Conservation (phyloP, 2,888 invertebrate species). For the Ennomos quercinarius region DNA sequence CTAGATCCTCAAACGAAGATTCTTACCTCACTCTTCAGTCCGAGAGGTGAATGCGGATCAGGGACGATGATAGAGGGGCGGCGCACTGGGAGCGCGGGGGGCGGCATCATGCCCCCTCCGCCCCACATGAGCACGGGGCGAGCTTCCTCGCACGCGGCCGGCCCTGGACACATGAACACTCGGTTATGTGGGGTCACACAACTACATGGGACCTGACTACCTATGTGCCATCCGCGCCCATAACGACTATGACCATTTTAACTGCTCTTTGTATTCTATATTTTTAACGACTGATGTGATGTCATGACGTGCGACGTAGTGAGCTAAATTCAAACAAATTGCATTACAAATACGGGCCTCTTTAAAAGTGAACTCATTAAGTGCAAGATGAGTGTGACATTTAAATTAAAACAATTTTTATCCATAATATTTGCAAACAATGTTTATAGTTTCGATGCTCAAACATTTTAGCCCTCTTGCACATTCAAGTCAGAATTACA, state of each 20-base stretch:
- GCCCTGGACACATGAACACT: constrained; percentile 42
- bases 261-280: constrained; percentile 7
- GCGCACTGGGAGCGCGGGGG: constrained; percentile 87
- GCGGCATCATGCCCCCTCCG: constrained; percentile 73
- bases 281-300: no score
- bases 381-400: no score
- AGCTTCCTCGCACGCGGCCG: constrained; percentile 57
- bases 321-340: no score
- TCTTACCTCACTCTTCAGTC: constrained; percentile 84
- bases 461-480: no score
- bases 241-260: constrained; percentile 23
- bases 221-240: constrained; percentile 36
- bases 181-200: constrained; percentile 15
- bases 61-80: constrained; percentile 87
- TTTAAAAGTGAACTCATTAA: no score
- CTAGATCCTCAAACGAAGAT: neutral
- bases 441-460: no score
- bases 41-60: constrained; percentile 84
- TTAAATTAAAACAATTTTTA: no score
- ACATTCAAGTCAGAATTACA: no score
- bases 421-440: no score
- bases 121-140: constrained; percentile 69
- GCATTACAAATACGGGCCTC: no score
- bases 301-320: no score
- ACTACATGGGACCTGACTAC: constrained; percentile 30